phyloP scores from a whole-genome alignment of 37 sponge, comb jelly and placozoan genomes.

The Geodia barretti region DNA sequence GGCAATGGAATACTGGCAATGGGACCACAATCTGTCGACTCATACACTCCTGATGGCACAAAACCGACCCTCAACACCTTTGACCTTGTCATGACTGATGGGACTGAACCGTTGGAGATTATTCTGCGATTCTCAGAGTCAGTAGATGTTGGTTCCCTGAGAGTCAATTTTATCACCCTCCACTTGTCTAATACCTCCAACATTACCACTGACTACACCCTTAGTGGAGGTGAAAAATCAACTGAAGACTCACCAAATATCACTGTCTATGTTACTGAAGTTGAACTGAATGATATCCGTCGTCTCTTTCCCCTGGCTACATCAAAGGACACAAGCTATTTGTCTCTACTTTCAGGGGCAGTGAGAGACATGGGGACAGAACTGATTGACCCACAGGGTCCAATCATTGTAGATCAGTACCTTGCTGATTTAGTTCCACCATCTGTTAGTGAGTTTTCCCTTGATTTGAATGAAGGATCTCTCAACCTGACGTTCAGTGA shows the following conservation, averaged over 20 bases:
- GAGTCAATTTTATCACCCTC: conserved; percentile 32
- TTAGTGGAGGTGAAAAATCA: conserved; percentile 37
- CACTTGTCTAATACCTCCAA: conserved; percentile 42
- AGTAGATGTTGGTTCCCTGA: conserved; percentile 43
- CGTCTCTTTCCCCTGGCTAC: conserved; percentile 63
- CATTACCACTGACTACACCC: conserved; percentile 36
- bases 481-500: conserved; percentile 82
- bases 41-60: conserved; percentile 51
- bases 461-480: conserved; percentile 73
- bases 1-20: conserved; percentile 44
- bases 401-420: conserved; percentile 13
- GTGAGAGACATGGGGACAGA: conserved; percentile 27
- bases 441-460: conserved; percentile 38
- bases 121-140: conserved; percentile 87
- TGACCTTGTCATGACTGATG: conserved; percentile 81
- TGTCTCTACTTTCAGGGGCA: conserved; percentile 27
- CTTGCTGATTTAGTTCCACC: conserved; percentile 78
- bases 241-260: conserved; percentile 48
- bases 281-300: conserved; percentile 66
- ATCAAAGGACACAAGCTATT: conserved; percentile 40
- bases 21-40: not conserved
- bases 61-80: conserved; percentile 65
- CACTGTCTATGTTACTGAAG: conserved; percentile 52
- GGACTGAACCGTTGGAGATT: conserved; percentile 74
- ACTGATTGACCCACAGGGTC: conserved; percentile 6